Evolutionary conservation across 2,113 vertebrate species (phyloP).

Genomic region (Naja naja): DNA sequence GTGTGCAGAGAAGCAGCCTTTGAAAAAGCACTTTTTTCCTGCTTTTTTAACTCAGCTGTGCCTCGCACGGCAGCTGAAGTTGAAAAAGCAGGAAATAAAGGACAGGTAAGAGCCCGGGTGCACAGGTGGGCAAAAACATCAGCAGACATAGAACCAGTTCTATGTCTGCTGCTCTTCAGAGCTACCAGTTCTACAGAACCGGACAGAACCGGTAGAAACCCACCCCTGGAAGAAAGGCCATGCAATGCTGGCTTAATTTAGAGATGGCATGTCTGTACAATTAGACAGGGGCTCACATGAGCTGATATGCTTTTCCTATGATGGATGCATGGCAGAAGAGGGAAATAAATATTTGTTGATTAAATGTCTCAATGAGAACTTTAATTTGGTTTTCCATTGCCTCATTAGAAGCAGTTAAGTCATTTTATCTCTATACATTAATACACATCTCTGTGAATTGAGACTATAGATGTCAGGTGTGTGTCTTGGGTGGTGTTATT

Average conservation of each 20-base stretch:
- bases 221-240: too few relatives aligned
- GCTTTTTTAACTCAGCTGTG: too few relatives aligned
- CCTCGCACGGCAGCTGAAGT: too few relatives aligned
- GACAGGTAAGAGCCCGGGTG: too few relatives aligned
- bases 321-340: neutral
- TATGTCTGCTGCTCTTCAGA: too few relatives aligned
- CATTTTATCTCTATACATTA: neutral
- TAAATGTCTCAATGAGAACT: neutral
- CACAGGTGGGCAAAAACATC: too few relatives aligned
- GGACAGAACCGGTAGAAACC: too few relatives aligned
- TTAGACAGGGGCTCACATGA: neutral
- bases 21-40: too few relatives aligned
- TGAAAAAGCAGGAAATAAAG: too few relatives aligned
- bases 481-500: neutral
- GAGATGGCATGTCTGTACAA: neutral
- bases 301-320: neutral
- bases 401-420: neutral
- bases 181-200: too few relatives aligned
- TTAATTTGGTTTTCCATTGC: neutral
- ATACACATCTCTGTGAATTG: neutral
- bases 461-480: neutral
- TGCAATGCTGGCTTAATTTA: neutral
- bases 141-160: too few relatives aligned
- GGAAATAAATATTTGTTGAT: neutral
- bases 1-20: too few relatives aligned